Evolutionary conservation across 2,888 invertebrate species (phyloP).

Genomic region (Metopia argyrocephala): DNA sequence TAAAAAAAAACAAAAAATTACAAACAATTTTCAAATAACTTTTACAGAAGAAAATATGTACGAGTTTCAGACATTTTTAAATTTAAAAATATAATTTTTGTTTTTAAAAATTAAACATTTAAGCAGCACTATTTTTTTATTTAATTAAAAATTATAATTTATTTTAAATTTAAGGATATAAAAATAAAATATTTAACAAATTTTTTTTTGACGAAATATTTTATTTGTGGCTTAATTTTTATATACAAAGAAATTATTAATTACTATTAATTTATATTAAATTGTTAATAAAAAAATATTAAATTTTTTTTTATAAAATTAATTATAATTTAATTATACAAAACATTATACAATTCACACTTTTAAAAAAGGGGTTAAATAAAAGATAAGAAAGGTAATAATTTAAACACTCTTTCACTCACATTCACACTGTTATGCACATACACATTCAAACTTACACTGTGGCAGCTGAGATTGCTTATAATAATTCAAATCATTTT

Average conservation of each 20-base stretch:
- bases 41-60: not conserved
- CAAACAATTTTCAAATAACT: not conserved
- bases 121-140: slow-evolving; percentile 25
- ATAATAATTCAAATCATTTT: not conserved
- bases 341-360: slow-evolving; percentile 17
- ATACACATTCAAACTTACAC: slow-evolving; percentile 10
- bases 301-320: too few relatives aligned
- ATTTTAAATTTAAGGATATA: not conserved
- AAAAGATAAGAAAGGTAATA: slow-evolving; percentile 51
- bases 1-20: not conserved
- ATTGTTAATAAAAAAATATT: not conserved
- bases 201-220: too few relatives aligned
- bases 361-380: slow-evolving; percentile 58
- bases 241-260: slow-evolving; percentile 62
- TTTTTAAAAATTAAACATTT: slow-evolving; percentile 57
- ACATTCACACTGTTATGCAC: slow-evolving; percentile 14
- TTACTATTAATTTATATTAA: not conserved
- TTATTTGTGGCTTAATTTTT: slow-evolving; percentile 65
- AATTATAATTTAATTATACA: slow-evolving; percentile 54
- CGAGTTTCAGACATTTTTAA: not conserved
- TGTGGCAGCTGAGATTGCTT: slow-evolving; percentile 38
- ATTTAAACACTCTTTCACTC: slow-evolving; percentile 7
- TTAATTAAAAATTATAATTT: not conserved
- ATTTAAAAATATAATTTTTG: not conserved
- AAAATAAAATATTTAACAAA: not conserved